These are phyloP conservation scores for Eublepharis macularius DNA, from an alignment of 2,113 vertebrate species.

Conservation along the genomic window DNA sequence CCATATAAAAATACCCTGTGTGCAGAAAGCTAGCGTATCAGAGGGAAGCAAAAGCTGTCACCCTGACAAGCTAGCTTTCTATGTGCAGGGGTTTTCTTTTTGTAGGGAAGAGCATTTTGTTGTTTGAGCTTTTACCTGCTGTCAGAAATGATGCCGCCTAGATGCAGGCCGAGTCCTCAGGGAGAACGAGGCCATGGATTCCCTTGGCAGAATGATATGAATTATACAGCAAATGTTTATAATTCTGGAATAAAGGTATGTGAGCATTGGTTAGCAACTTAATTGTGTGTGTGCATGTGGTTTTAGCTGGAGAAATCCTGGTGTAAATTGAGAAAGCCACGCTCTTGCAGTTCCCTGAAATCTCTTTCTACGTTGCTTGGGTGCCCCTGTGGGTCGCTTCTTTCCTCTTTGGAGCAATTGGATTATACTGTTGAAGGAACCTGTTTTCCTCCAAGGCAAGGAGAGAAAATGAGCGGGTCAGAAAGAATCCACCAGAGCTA, in stretches of 20 bases:
- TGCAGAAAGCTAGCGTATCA: too few species aligned
- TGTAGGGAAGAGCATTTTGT: too few species aligned
- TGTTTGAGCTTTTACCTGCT: too few species aligned
- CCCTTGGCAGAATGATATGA: too few species aligned
- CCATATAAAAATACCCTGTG: too few species aligned
- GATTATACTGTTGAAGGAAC: neutral
- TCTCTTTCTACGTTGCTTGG: neutral
- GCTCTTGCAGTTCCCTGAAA: accelerated
- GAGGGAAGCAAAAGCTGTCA: too few species aligned
- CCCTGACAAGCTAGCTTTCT: too few species aligned
- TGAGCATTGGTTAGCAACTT: neutral
- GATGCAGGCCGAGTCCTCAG: too few species aligned
- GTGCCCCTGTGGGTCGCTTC: neutral
- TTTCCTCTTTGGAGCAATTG: slow-evolving; percentile 39
- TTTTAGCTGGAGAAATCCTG: neutral
- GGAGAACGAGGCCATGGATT: too few species aligned
- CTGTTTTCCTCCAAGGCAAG: neutral
- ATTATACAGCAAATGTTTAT: too few species aligned
- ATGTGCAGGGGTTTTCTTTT: too few species aligned
- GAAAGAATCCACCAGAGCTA: slow-evolving; percentile 49
- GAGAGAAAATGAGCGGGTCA: slow-evolving; percentile 27
- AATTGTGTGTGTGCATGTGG: neutral
- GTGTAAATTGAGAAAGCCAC: neutral
- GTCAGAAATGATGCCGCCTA: too few species aligned
- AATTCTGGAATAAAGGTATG: neutral